Percentiles rank a stretch among this genome's conserved stretches.
Conservation (phyloP, 2,113 vertebrate genomes). For the Hydrochoerus hydrochaeris region DNA sequence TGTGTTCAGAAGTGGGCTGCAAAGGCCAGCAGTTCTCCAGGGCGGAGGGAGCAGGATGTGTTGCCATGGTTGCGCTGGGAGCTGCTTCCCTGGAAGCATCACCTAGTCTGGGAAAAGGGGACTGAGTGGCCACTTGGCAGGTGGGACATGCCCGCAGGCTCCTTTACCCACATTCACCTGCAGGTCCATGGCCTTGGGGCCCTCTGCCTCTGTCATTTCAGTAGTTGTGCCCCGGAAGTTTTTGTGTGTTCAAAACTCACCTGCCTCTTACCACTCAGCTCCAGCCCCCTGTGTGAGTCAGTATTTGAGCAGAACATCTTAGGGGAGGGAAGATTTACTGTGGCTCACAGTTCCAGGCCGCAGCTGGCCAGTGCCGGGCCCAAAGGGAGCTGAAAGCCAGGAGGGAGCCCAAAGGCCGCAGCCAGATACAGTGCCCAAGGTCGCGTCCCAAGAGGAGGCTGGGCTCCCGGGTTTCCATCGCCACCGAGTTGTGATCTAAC, state of each 20-base stretch:
- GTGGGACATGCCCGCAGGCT: background rate
- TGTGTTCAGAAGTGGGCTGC: background rate
- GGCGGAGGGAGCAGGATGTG: background rate
- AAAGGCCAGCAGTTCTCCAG: background rate
- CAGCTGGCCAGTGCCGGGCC: background rate
- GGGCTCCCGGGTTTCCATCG: background rate
- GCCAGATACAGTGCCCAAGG: background rate
- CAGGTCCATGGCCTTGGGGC: too few species aligned
- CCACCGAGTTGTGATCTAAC: background rate
- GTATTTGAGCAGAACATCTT: background rate
- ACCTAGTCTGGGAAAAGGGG: background rate
- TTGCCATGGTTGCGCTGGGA: background rate
- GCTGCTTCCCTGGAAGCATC: background rate
- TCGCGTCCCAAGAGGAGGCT: background rate
- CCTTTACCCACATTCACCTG: accelerated
- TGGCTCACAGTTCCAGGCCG: background rate
- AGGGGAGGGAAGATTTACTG: background rate
- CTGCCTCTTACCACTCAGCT: background rate
- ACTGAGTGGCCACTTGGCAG: background rate
- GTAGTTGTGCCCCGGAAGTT: background rate
- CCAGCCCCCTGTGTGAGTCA: background rate
- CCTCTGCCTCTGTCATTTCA: background rate
- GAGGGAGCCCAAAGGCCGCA: background rate
- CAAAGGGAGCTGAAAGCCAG: background rate
- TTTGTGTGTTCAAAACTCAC: background rate